Evolutionary conservation across 1,140 invertebrate species (phyloP).

Genomic region (Penaeus japonicus): DNA sequence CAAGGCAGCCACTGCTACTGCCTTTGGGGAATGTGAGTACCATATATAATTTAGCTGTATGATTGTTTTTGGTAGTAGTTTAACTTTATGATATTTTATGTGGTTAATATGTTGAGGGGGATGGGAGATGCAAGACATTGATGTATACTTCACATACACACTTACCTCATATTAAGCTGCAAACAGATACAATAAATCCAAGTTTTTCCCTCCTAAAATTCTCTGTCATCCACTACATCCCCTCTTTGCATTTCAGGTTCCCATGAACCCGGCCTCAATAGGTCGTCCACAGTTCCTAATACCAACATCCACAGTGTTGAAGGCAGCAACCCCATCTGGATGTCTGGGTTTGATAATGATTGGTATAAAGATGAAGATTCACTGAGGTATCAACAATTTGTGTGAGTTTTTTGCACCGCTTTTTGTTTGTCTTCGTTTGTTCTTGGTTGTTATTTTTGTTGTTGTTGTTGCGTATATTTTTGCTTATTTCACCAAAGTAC

Average conservation of each 20-base stretch:
- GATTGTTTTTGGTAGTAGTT: too few species aligned
- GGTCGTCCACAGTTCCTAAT: slow-evolving; percentile 83
- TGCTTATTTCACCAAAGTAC: not conserved
- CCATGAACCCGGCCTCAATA: slow-evolving; percentile 73
- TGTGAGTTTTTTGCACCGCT: slow-evolving; percentile 55
- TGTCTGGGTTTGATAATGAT: slow-evolving; percentile 92
- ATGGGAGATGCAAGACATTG: too few species aligned
- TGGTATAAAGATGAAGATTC: slow-evolving; percentile 86
- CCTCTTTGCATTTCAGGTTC: slow-evolving; percentile 58
- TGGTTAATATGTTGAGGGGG: too few species aligned
- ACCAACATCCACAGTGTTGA: slow-evolving; percentile 93
- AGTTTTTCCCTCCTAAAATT: not conserved
- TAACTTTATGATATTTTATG: too few species aligned
- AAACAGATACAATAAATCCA: not conserved
- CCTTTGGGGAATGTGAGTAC: slow-evolving; percentile 77
- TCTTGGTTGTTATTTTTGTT: slow-evolving; percentile 18
- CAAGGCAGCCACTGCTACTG: slow-evolving; percentile 92
- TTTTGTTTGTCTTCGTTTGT: slow-evolving; percentile 19
- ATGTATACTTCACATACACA: too few species aligned
- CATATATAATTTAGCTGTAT: too few species aligned
- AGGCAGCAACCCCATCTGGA: slow-evolving; percentile 94
- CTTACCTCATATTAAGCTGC: too few species aligned
- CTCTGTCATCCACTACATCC: not conserved
- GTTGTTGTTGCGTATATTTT: not conserved
- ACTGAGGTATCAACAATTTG: slow-evolving; percentile 58